Base-by-base conservation (phyloP, 2,797 vertebrate species). In the Heteromormyrus szaboi region DNA sequence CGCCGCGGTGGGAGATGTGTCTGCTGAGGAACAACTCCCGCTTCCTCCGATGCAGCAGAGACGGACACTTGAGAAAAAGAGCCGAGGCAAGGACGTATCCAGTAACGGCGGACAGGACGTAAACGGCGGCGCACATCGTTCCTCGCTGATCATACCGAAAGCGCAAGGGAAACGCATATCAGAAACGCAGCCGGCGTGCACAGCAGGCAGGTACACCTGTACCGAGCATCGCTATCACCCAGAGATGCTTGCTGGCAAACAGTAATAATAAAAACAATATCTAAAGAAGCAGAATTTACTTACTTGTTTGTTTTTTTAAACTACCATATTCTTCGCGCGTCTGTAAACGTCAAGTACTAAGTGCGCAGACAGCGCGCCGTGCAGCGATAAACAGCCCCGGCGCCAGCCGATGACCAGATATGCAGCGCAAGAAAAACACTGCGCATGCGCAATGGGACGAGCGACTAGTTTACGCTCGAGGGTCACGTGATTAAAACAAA, bases 1-100 rank as follows among this genome's bases (percentile, higher is more conserved):
- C 98, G 92, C 98, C 98, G 79, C 98, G 97, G 90, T 99, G 98
- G 59, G 98, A 99, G 92, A 99, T 99, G 95, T 99, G 98, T 89
- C 95, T 96, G 94, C 98, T 95, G 90, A 95, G 93, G 93, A 99
- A 99, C 3, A 95, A 87, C 93, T 96, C 96, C 81, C 95, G 93
- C 92, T 98, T 99, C 94, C 92, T 97, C 88, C 96, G 96, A 93
- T 98, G 97, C 50, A 99, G 92, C 89, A 99, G 91, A 56, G 91
- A 93, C 6, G 98, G 98, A 89, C 96, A 98, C 94, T 97, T 99
- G 62, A 99, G 94, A 87, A 99, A 94, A 88, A 99, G 92, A 19
- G 95, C 96, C 2, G 98, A 99, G 90, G 98, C 97, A 91, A 99
- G 94, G 91, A 98, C 93, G 85, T 99, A 99, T 54, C 98, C 98